Evolutionary conservation across 37 sponge, comb jelly and placozoan genomes (phyloP), one percentile per base, ranked within the genome.

Genomic region (Aphrocallistes beatrix): DNA sequence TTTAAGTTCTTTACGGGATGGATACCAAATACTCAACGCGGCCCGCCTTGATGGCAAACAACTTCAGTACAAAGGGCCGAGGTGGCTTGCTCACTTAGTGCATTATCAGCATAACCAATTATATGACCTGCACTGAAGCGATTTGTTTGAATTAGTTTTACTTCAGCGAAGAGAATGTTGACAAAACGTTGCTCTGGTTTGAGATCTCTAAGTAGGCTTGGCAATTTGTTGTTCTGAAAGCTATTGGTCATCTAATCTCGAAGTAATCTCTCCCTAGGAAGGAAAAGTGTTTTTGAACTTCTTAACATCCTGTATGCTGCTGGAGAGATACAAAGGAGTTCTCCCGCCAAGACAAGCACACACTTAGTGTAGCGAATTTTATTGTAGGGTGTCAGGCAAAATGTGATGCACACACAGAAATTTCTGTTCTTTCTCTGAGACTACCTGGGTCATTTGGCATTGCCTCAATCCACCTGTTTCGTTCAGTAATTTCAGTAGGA

Each of bases 1-100:
- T 60, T 60, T 60, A 60, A 25, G 75, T 60, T 60, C 75, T 60
- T 60, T 30, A 60, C 75, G 6, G 75, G 75, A 60, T 60, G 21
- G 75, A 60, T 60, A 60, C 17, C 75, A 60, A 60, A 60, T 28
- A 60, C 21, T 17, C 10, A 60, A 60, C 75, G 75, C 34, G 75
- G 75, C 75, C 75, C 75, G 8, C 75, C 75, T 60, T 60, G 75
- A 60, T 60, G 75, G 34, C 75, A 60, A 60, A 60, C 75, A 25
- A 60, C 75, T 60, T 60, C 8, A 6, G 75, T 60, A 60, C 75
- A 60, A 60, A 60, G 8, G 75, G 75, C 75, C 34, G 75, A 60
- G 21, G 8, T 60, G 21, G 75, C 75, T 60, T 60, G 75, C 21
- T 60, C 75, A 60, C 75, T 60, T 21, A 30, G 75, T 60, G 75